Percentiles rank a stretch among this genome's conserved stretches.
Evolutionary conservation across 2,113 vertebrate species (phyloP).

Genomic region (Ochotona curzoniae): DNA sequence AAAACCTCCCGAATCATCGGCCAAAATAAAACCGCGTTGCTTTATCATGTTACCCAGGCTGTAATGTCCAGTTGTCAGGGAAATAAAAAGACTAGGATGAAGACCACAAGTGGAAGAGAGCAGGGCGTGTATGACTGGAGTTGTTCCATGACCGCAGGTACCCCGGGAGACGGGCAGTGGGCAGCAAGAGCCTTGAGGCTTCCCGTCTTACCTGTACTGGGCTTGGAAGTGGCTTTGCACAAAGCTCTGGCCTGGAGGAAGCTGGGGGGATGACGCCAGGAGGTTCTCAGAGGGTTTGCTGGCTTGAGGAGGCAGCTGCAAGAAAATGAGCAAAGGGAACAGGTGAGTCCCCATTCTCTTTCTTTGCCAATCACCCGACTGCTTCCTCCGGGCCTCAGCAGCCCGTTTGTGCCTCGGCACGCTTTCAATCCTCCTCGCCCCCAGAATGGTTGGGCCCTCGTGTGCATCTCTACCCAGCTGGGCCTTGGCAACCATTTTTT

Average conservation of each 20-base stretch:
- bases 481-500: neutral
- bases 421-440: accelerated
- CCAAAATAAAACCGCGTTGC: no score
- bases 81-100: no score
- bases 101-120: no score
- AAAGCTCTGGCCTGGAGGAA: constrained; percentile 90
- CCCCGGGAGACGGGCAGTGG: neutral
- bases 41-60: no score
- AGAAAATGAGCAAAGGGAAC: constrained; percentile 32
- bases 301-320: constrained; percentile 80
- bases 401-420: neutral
- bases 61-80: no score
- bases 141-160: neutral
- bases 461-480: neutral
- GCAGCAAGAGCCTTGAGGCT: accelerated
- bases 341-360: neutral
- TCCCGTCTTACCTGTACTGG: constrained; percentile 91
- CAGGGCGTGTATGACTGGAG: neutral
- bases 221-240: constrained; percentile 98
- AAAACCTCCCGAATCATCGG: no score
- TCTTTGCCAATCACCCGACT: neutral
- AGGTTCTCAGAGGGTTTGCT: constrained; percentile 75
- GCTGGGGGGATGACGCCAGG: constrained; percentile 59
- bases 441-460: accelerated
- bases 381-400: accelerated